Evolutionary conservation across 1,140 invertebrate genomes (phyloP).

Genomic region (Caenorhabditis brenneri): DNA sequence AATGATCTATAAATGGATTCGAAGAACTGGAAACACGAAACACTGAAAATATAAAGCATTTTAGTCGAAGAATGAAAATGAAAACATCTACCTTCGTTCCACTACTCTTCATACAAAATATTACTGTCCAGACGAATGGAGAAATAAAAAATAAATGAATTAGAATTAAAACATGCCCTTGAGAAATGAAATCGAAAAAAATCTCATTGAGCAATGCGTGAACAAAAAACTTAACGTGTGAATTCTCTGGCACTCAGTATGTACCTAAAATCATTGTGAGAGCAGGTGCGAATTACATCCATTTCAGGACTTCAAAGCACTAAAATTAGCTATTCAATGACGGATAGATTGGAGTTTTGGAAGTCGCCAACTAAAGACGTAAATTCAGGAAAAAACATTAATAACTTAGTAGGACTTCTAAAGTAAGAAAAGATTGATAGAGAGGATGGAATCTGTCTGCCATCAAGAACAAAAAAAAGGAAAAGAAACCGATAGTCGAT

Average conservation of each 20-base stretch:
- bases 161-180: background rate
- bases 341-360: background rate
- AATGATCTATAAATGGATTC: background rate
- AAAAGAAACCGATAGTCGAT: constrained; percentile 36
- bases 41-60: background rate
- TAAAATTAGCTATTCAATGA: background rate
- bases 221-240: background rate
- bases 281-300: background rate
- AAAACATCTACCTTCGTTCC: background rate
- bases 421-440: background rate
- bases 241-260: background rate
- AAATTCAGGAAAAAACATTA: background rate
- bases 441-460: background rate
- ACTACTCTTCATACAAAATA: background rate
- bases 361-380: background rate
- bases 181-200: background rate
- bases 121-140: background rate
- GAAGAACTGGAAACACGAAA: background rate
- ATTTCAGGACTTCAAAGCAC: background rate
- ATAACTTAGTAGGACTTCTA: background rate
- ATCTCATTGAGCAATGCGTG: background rate
- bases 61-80: background rate
- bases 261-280: background rate
- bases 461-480: background rate
- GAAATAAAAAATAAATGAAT: background rate